A percentile compares a stretch with the other conserved stretches of the same genome.
Evolutionary conservation across 2,888 invertebrate genomes (phyloP).

Genomic region (Notodonta dromedarius): DNA sequence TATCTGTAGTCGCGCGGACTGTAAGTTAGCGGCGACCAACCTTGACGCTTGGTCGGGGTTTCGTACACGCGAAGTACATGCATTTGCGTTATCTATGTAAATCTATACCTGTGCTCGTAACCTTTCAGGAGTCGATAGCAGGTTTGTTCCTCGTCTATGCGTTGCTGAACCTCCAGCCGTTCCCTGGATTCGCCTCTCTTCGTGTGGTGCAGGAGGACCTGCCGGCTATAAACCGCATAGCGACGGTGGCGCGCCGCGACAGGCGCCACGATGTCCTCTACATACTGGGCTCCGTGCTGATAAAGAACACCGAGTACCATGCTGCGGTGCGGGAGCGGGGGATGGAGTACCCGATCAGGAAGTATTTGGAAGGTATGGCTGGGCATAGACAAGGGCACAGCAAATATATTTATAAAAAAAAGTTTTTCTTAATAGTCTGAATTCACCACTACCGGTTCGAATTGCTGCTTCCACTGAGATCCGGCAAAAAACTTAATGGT

Average conservation of each 20-base stretch:
- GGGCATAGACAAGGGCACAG: too few relatives aligned
- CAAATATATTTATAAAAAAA: too few relatives aligned
- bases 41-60: too few relatives aligned
- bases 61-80: too few relatives aligned
- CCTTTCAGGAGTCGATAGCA: conserved; percentile 59
- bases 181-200: conserved; percentile 53
- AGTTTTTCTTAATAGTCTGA: too few relatives aligned
- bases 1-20: too few relatives aligned
- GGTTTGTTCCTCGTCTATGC: conserved; percentile 71
- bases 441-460: too few relatives aligned
- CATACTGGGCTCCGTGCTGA: conserved; percentile 59
- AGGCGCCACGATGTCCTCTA: conserved; percentile 62
- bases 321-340: conserved; percentile 58
- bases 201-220: conserved; percentile 61
- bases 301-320: conserved; percentile 57
- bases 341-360: conserved; percentile 57
- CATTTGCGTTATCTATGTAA: too few relatives aligned
- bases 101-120: too few relatives aligned
- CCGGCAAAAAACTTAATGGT: too few relatives aligned
- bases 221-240: conserved; percentile 49
- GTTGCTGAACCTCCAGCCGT: conserved; percentile 65
- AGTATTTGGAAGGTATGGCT: conserved; percentile 64
- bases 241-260: conserved; percentile 52
- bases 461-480: too few relatives aligned
- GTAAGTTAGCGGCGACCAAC: too few relatives aligned